Evolutionary conservation across 2,797 vertebrate species (phyloP).

Genomic region (Carapus acus): DNA sequence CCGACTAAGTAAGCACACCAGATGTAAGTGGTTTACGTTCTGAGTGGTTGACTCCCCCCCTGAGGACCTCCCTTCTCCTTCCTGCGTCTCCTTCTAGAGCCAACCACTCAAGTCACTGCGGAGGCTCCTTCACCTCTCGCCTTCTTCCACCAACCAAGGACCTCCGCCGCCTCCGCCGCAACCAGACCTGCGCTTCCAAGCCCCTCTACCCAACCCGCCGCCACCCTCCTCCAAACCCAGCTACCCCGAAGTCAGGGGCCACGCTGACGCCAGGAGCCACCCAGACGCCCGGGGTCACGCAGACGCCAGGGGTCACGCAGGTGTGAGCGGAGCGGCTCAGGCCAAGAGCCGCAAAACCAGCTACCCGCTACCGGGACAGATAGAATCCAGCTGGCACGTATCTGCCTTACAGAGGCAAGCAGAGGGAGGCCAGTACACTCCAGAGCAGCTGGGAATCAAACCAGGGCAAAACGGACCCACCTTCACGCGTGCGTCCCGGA

Average conservation of each 20-base stretch:
- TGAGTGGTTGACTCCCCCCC: background rate
- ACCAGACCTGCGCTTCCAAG: conserved; percentile 91
- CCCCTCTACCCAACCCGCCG: conserved; percentile 80
- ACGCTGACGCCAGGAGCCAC: conserved; percentile 61
- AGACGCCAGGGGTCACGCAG: conserved; percentile 61
- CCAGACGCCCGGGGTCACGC: conserved; percentile 54
- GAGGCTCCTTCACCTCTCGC: conserved; percentile 88
- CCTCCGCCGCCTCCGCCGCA: conserved; percentile 75
- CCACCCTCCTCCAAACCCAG: conserved; percentile 83
- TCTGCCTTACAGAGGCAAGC: conserved; percentile 77
- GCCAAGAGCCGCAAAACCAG: conserved; percentile 74
- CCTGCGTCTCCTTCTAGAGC: conserved; percentile 72
- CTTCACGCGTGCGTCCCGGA: conserved; percentile 84
- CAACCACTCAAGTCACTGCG: conserved; percentile 95
- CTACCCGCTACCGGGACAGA: conserved; percentile 83
- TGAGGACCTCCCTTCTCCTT: background rate
- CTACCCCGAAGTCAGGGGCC: conserved; percentile 78
- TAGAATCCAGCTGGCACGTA: conserved; percentile 93
- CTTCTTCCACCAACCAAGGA: conserved; percentile 71
- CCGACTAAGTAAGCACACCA: too few relatives aligned
- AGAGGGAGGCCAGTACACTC: conserved; percentile 82
- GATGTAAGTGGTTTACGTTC: background rate
- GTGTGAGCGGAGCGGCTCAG: conserved; percentile 63
- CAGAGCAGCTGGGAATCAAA: conserved; percentile 91
- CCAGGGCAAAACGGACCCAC: conserved; percentile 92